phyloP scores from a whole-genome alignment of 2,797 vertebrate species.

The Liasis olivaceus region DNA sequence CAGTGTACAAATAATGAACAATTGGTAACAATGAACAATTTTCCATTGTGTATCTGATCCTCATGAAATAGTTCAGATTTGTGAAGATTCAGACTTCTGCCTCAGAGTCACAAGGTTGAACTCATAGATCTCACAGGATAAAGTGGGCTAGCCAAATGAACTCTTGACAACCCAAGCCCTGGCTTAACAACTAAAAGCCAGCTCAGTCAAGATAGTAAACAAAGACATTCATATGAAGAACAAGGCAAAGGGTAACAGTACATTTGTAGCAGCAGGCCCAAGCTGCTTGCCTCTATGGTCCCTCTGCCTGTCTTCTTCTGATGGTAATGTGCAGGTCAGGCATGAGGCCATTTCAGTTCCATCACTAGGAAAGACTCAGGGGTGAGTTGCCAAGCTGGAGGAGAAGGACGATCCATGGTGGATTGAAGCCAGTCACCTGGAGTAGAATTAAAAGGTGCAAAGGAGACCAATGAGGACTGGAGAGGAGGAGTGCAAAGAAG shows the following conservation, averaged over 20 bases:
- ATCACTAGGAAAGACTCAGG: not conserved
- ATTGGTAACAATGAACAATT: not conserved
- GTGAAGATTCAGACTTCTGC: not conserved
- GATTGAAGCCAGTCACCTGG: not conserved
- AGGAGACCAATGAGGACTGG: not conserved
- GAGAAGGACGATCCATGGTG: not conserved
- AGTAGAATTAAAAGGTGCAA: not conserved
- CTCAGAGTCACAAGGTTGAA: not conserved
- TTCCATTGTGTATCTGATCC: not conserved
- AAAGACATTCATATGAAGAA: not conserved
- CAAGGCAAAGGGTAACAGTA: not conserved
- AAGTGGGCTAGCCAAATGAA: not conserved
- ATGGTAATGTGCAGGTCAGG: too few species aligned
- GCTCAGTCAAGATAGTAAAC: not conserved
- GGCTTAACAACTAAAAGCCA: not conserved
- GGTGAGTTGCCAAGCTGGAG: not conserved
- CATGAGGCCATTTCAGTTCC: not conserved
- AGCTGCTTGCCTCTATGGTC: not conserved
- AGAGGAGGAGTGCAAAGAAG: not conserved
- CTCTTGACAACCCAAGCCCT: not conserved
- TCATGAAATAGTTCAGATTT: not conserved
- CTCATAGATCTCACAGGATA: not conserved
- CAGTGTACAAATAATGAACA: not conserved
- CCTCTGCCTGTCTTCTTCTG: too few species aligned
- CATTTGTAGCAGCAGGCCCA: not conserved